A percentile compares a stretch with the other conserved stretches of the same genome.
phyloP scores from a whole-genome alignment of 2,113 vertebrate species.

The Phainopepla nitens region DNA sequence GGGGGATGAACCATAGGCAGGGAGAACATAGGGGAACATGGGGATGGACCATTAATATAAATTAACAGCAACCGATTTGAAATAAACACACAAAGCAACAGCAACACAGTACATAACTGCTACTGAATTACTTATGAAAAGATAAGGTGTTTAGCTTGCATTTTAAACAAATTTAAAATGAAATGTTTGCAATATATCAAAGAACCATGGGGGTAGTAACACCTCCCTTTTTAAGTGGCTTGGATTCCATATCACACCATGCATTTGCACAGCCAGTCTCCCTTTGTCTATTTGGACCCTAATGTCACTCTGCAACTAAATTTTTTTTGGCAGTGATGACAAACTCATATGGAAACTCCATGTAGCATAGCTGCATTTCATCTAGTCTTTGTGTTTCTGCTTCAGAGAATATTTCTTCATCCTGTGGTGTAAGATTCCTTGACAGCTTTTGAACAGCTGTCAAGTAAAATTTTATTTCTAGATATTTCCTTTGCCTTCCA shows the following conservation, averaged over 20 bases:
- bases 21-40: no score
- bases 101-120: background rate
- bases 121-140: background rate
- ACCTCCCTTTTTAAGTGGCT: background rate
- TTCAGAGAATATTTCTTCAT: constrained; percentile 28
- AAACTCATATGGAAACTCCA: background rate
- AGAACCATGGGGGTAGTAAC: background rate
- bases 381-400: constrained; percentile 15
- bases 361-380: background rate
- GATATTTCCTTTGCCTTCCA: background rate
- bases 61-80: no score
- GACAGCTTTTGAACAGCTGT: constrained; percentile 43
- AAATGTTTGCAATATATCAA: background rate
- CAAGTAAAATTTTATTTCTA: constrained; percentile 50
- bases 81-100: no score
- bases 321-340: background rate
- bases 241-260: background rate
- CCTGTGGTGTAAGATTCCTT: background rate
- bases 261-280: background rate
- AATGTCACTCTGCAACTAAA: background rate
- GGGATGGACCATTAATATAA: no score
- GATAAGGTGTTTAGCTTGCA: background rate
- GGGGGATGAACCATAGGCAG: no score
- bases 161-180: background rate
- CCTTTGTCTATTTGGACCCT: background rate